Conservation (phyloP, 2,113 vertebrate genomes). For the Capreolus pygargus region DNA sequence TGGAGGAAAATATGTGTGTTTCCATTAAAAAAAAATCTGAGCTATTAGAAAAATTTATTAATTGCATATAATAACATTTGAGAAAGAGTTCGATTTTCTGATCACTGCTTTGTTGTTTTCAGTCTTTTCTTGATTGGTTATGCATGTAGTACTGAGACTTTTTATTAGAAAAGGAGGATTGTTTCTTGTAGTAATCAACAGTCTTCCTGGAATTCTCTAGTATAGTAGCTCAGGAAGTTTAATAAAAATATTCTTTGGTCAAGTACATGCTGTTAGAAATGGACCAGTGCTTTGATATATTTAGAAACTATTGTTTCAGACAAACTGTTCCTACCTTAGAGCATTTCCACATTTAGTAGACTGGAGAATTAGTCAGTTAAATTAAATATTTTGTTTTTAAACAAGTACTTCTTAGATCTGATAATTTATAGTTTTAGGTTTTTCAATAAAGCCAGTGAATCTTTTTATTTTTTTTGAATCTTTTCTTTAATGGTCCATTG, state of each 20-base stretch:
- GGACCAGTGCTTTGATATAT: neutral
- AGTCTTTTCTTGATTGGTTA: neutral
- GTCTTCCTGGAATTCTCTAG: neutral
- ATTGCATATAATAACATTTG: neutral
- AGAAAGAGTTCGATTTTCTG: neutral
- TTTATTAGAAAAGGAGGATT: neutral
- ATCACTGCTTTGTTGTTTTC: neutral
- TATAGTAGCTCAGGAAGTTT: neutral
- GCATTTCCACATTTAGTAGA: neutral
- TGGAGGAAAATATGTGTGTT: neutral
- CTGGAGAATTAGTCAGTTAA: neutral
- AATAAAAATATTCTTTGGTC: neutral
- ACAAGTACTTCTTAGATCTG: neutral
- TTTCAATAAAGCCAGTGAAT: neutral
- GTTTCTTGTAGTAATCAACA: neutral
- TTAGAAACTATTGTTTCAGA: neutral
- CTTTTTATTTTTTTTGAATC: neutral
- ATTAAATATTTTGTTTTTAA: neutral
- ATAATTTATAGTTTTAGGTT: neutral
- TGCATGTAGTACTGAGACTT: neutral
- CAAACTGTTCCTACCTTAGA: neutral
- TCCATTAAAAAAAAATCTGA: neutral
- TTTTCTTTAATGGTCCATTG: neutral
- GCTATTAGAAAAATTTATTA: neutral
- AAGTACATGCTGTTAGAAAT: neutral